phyloP scores from a whole-genome alignment of 2,113 vertebrate species.

The Pyrgilauda ruficollis region DNA sequence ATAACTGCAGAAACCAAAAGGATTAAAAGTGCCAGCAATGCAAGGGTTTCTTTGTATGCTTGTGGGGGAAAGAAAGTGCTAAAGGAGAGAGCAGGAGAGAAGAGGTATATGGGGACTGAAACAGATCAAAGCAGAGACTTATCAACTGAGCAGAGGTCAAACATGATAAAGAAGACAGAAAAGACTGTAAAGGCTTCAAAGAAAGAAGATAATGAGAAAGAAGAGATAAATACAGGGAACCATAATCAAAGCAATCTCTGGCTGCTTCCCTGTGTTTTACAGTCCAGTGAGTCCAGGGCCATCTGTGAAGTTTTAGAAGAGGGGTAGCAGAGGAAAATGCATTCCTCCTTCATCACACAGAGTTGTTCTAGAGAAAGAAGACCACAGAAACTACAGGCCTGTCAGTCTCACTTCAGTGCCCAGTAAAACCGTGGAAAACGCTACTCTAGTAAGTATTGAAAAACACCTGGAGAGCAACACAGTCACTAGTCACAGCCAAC shows the following conservation, averaged over 20 bases:
- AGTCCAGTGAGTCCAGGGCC: neutral
- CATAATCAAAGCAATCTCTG: accelerated
- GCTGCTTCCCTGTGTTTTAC: neutral
- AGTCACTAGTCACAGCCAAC: neutral
- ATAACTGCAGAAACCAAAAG: neutral
- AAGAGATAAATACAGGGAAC: neutral
- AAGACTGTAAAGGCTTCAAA: neutral
- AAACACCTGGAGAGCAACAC: neutral
- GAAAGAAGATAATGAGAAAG: neutral
- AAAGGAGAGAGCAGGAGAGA: neutral
- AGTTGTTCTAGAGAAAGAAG: neutral
- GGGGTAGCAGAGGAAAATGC: neutral
- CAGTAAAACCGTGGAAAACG: neutral
- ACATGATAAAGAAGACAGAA: neutral
- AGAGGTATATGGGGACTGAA: neutral
- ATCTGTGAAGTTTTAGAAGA: neutral
- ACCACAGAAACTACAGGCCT: neutral
- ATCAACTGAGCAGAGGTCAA: neutral
- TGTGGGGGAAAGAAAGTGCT: neutral
- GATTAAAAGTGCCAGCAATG: neutral
- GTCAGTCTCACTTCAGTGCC: neutral
- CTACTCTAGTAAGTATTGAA: neutral
- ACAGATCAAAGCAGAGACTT: neutral
- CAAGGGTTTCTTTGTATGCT: neutral
- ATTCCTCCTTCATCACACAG: neutral